phyloP scores from a whole-genome alignment of 2,113 vertebrate species.

The Aldabrachelys gigantea region DNA sequence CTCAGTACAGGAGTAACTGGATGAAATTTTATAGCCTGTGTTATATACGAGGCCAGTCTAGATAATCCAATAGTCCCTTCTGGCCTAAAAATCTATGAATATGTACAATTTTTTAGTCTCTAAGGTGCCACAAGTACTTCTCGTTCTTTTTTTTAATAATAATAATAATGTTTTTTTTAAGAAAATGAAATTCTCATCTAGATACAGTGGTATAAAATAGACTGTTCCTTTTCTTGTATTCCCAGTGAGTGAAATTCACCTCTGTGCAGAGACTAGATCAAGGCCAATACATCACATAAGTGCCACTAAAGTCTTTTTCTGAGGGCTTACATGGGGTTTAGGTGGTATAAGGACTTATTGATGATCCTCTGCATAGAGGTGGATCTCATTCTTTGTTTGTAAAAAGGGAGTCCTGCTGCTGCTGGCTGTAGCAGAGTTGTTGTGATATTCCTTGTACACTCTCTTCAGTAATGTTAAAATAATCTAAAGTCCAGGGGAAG shows the following conservation, averaged over 20 bases:
- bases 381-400: background rate
- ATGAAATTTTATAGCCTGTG: background rate
- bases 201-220: background rate
- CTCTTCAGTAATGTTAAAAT: background rate
- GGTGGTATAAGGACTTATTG: accelerated
- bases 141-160: too few species aligned
- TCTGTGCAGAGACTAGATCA: background rate
- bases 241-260: background rate
- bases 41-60: background rate
- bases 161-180: background rate
- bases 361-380: background rate
- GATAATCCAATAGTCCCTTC: background rate
- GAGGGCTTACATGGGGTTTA: background rate
- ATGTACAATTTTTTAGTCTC: background rate
- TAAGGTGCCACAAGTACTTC: too few species aligned
- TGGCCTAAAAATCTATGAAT: background rate
- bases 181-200: background rate
- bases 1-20: background rate
- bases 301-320: background rate
- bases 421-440: accelerated
- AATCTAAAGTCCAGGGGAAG: background rate
- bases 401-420: accelerated
- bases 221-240: background rate
- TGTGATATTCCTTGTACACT: background rate
- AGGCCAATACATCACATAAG: background rate